Evolutionary conservation across 1,140 invertebrate genomes (phyloP), one percentile per base, ranked within the genome.

Genomic region (Neodiprion pinetum): DNA sequence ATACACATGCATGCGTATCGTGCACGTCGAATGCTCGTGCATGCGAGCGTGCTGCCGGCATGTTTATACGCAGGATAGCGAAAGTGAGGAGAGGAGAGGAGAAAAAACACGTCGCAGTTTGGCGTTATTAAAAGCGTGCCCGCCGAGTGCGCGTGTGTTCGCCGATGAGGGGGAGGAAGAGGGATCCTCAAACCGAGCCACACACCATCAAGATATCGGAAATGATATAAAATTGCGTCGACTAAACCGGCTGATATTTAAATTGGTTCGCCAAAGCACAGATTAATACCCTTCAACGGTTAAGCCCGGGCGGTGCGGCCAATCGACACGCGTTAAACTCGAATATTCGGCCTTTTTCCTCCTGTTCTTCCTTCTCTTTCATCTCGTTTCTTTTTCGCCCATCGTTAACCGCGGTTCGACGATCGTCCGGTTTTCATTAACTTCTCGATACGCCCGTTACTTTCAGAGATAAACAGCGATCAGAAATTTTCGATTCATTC

Each of bases 211-310:
- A 82, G 83, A 84, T 87, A 88, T 88, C 86, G 87, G 86, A 88
- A 88, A 88, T 88, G 84, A 88, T 88, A 88, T 87, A 88, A 88
- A 88, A 89, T 89, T 88, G 88, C 86, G 86, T 88, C 81, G 81
- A 88, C 83, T 84, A 81, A 40, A 84, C 86, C 84, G 82, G 85
- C 85, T 87, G 86, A 88, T 88, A 88, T 87, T 88, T 88, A 88
- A 88, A 88, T 89, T 89, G 87, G 86, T 89, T 85, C 85, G 86
- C 85, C 88, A 88, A 89, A 88, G 84, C 85, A 87, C 87, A 85
- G 85, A 87, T 88, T 88, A 87, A 88, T 88, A 86, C 84, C 80
- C 28, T 40, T 40, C 28, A 40, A 40, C 28, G 28, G 69, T 40
- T 40, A 40, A 40, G 28, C 12, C 61, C 4, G 61, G 61, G 12